Evolutionary conservation across 2,797 vertebrate genomes (phyloP), one percentile per base, ranked within the genome.

Genomic region (Synanceia verrucosa): DNA sequence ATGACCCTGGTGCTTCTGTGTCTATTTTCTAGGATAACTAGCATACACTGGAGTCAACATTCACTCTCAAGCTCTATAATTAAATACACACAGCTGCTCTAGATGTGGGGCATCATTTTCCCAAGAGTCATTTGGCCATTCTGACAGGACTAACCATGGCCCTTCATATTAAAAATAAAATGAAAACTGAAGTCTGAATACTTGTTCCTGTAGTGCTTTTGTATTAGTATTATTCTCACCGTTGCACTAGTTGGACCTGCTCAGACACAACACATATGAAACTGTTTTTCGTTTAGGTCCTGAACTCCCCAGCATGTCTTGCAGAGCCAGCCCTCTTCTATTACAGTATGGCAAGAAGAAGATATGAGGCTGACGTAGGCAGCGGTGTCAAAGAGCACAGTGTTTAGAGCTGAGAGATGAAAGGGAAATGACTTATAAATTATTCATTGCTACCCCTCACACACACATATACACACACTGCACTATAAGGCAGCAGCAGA

Each of bases 381-480:
- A 50, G 53, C 8, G 3, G 33, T 6, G 28, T 67, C 67, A 80
- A 72, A 79, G 66, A 81, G 59, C 65, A 36, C 64, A 28, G 64
- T 63, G 70, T 82, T 84, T 72, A 75, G 73, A 79, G 67, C 83
- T 64, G 44, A 79, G 70, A 80, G 73, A 88, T 87, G 75, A 83
- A 87, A 86, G 74, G 73, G 78, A 79, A 84, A 85, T 78, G 9
- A 80, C 53, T 76, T 52, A 41, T 83, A 80, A 86, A 87, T 88
- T 72, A 84, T 89, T 85, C 56, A 86, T 66, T 55, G 26, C 24
- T 46, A 61, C 66, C 71, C 73, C 37, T n/a, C n/a, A n/a, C n/a
- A n/a, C n/a, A n/a, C n/a, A n/a, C n/a, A n/a, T n/a, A n/a, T n/a
- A n/a, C n/a, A n/a, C n/a, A 41, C 39, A 26, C 73, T 73, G 63